phyloP scores from a whole-genome alignment of 2,888 invertebrate genomes.

The Leucophenga maculata region DNA sequence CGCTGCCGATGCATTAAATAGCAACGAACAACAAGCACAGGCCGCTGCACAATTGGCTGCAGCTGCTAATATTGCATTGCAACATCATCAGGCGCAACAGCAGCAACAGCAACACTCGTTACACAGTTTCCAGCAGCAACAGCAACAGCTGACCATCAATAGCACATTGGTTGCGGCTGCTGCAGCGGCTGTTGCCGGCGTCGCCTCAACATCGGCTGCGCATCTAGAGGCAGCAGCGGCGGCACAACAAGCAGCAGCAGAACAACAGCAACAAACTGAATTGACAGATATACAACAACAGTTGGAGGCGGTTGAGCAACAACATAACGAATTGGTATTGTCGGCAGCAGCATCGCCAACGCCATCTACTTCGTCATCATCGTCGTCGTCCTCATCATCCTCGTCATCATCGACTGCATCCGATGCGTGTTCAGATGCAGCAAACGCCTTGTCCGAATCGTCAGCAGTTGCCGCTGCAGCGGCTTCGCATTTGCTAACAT shows the following conservation, averaged over 20 bases:
- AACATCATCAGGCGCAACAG: constrained; percentile 67
- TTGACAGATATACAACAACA: constrained; percentile 59
- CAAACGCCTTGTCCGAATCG: constrained; percentile 53
- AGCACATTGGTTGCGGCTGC: constrained; percentile 62
- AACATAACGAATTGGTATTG: constrained; percentile 67
- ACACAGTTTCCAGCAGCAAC: constrained; percentile 64
- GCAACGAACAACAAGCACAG: constrained; percentile 57
- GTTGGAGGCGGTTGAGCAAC: constrained; percentile 59
- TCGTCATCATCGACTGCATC: constrained; percentile 53
- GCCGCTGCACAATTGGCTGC: constrained; percentile 64
- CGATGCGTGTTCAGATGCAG: constrained; percentile 35
- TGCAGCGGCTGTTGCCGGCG: constrained; percentile 53
- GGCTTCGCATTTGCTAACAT: constrained; percentile 68
- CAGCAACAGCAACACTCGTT: constrained; percentile 67
- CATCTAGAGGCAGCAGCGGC: constrained; percentile 47
- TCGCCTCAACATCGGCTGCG: constrained; percentile 57
- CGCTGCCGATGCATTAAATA: constrained; percentile 48
- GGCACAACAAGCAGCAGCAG: constrained; percentile 56
- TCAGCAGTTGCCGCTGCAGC: constrained; percentile 63
- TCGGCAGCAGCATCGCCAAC: constrained; percentile 46
- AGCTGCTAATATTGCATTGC: constrained; percentile 69
- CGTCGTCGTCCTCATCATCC: constrained; percentile 46
- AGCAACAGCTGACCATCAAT: constrained; percentile 67
- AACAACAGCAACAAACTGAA: constrained; percentile 43
- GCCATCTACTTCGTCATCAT: constrained; percentile 50